phyloP scores from a whole-genome alignment of 2,797 vertebrate genomes.

The Eremophila alpestris region DNA sequence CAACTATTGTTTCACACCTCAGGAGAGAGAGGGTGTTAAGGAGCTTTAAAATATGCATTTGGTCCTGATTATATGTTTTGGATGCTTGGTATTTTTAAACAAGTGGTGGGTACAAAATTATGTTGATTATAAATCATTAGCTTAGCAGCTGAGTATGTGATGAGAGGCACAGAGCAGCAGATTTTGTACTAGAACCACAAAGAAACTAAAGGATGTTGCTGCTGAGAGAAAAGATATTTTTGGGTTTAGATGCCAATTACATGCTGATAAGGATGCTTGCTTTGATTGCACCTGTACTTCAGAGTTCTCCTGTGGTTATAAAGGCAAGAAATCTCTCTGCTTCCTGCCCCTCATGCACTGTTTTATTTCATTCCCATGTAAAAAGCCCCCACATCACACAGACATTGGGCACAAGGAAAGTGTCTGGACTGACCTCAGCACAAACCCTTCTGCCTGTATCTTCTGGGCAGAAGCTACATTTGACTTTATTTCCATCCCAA shows the following conservation, averaged over 20 bases:
- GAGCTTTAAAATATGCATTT: not conserved
- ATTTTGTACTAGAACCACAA: not conserved
- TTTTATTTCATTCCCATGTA: not conserved
- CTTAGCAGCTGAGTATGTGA: not conserved
- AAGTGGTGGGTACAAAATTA: not conserved
- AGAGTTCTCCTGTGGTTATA: not conserved
- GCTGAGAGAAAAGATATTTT: not conserved
- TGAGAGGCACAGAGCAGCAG: not conserved
- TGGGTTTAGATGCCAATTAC: not conserved
- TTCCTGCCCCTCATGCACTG: not conserved
- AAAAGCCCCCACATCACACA: not conserved
- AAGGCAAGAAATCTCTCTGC: not conserved
- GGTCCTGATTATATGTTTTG: not conserved
- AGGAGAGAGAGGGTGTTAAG: not conserved
- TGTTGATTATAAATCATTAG: not conserved
- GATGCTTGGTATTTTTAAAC: constrained; percentile 8
- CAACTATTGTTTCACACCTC: not conserved
- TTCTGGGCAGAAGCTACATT: not conserved
- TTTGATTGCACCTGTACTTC: not conserved
- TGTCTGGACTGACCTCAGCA: not conserved
- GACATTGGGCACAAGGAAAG: not conserved
- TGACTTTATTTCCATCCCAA: not conserved
- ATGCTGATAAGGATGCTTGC: not conserved
- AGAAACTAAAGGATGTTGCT: not conserved
- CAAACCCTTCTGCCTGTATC: not conserved